Evolutionary conservation across 1,140 invertebrate species (phyloP), one percentile per base, ranked within the genome.

Genomic region (Sinella curviseta): DNA sequence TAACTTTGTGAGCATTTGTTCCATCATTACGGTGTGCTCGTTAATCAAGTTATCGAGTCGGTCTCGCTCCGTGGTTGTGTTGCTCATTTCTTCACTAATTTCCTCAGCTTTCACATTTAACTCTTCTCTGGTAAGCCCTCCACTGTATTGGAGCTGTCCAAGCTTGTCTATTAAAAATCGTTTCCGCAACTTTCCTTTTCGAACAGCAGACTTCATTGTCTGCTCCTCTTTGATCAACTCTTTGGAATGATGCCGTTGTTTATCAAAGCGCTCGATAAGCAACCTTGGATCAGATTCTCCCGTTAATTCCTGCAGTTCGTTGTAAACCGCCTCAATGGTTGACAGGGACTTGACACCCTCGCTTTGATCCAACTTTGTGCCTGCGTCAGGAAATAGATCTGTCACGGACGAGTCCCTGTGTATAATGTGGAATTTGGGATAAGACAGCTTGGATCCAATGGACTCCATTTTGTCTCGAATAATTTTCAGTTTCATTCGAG

Each of bases 401-500:
- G 81, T 55, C 0, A 84, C 75, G 0, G 81, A 81, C 0, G 83
- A 84, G 54, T 84, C 83, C 16, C 83, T 35, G 35, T 84, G 83
- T 12, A 81, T 81, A 77, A 84, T 79, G 28, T 82, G 81, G 73
- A 82, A 82, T 76, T 84, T 84, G 26, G 83, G 83, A 35, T 74
- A 84, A 24, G 70, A 76, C 26, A 84, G 67, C 39, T 79, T 82
- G 26, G 74, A 20, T 24, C 83, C 83, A 34, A 84, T 84, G 74
- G 60, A 31, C 14, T 84, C 83, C 81, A 82, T 82, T 77, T 76
- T 78, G 1, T 82, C 81, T 28, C 83, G 80, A 31, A 84, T 84
- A 35, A 80, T 30, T 74, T 82, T 79, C 16, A 84, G 39, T 34
- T 80, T 76, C 26, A 80, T 8, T 14, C 83, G 54, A 4, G 78